Conservation (phyloP, 2,888 invertebrate species). For the Slavum lentiscoides region DNA sequence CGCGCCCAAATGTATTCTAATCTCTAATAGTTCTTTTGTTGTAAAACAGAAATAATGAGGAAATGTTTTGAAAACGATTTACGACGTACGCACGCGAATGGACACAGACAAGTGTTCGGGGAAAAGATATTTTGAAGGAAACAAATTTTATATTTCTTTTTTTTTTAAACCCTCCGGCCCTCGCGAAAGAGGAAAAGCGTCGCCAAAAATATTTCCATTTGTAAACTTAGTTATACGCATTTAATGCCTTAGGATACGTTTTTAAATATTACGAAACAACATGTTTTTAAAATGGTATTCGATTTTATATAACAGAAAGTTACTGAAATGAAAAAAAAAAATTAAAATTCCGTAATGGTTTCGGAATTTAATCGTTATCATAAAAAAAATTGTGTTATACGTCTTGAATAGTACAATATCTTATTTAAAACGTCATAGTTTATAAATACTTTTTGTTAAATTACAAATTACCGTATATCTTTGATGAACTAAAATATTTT, state of each 20-base stretch:
- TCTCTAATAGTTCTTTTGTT: conserved; percentile 8
- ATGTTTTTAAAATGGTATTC: background rate
- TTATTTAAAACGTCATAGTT: too few relatives aligned
- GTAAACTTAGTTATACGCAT: background rate
- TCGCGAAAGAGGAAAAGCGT: background rate
- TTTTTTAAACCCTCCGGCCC: too few relatives aligned
- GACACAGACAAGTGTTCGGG: conserved; percentile 23
- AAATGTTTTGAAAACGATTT: conserved; percentile 41
- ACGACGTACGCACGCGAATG: background rate
- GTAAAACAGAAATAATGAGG: background rate
- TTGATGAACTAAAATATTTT: too few relatives aligned
- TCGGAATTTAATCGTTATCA: too few relatives aligned
- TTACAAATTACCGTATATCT: too few relatives aligned
- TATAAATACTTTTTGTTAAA: too few relatives aligned
- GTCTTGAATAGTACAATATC: too few relatives aligned
- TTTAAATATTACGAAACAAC: background rate
- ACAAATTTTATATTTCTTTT: conserved; percentile 33
- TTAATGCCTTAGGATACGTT: background rate
- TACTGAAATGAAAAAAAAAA: too few relatives aligned
- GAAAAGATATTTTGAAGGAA: conserved; percentile 5
- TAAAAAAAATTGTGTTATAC: too few relatives aligned
- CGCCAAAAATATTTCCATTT: conserved; percentile 14
- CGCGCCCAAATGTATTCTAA: background rate
- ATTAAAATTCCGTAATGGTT: too few relatives aligned
- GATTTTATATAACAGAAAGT: background rate